Evolutionary conservation across 1,140 invertebrate species (phyloP).

Genomic region (Brachionus sp.): DNA sequence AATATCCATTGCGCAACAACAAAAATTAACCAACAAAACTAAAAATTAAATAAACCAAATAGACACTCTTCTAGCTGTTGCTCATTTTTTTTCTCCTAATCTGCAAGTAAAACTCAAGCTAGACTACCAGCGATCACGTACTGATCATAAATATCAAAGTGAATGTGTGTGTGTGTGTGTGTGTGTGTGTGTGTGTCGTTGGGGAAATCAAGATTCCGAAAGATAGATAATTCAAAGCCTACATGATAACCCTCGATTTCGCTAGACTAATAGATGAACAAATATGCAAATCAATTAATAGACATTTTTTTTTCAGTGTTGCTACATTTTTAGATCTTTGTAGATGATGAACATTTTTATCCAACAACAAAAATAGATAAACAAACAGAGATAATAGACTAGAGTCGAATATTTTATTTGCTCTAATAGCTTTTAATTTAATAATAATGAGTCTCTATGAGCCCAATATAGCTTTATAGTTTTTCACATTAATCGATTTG

Average conservation of each 20-base stretch:
- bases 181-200: not conserved
- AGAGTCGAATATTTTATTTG: not conserved
- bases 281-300: conserved; percentile 21
- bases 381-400: conserved; percentile 23
- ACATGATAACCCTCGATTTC: conserved; percentile 18
- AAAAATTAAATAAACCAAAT: too few species aligned
- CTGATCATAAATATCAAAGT: conserved; percentile 2
- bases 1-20: not conserved
- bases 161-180: not conserved
- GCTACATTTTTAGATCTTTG: not conserved
- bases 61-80: not conserved
- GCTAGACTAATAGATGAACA: conserved; percentile 9
- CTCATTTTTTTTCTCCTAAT: not conserved
- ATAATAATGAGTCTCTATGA: conserved; percentile 30
- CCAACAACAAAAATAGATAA: not conserved
- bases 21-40: too few species aligned
- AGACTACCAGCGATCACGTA: not conserved
- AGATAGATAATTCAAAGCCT: not conserved
- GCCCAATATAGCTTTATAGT: not conserved
- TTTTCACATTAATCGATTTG: conserved; percentile 30
- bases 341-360: conserved; percentile 14
- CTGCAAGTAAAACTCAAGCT: not conserved
- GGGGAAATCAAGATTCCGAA: not conserved
- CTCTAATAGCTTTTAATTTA: conserved; percentile 25
- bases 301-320: conserved; percentile 11